Base-by-base conservation (phyloP, 2,113 vertebrate species). In the Seriola quinqueradiata region DNA sequence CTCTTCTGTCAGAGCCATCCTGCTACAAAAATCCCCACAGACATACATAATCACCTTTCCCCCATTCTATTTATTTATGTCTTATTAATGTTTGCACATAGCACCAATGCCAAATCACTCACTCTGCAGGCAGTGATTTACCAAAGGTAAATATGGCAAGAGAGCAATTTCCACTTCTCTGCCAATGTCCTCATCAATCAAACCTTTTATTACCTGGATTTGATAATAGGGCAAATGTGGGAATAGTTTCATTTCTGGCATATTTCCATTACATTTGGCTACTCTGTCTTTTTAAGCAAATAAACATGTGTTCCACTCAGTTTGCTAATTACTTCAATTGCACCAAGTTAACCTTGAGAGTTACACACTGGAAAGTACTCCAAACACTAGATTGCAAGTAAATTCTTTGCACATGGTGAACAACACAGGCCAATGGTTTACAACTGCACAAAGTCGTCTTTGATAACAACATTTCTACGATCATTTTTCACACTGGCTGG, bases 31-130 rank as follows among this genome's bases (percentile, higher is more conserved):
- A 87, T 81, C 84, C 83, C 80, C 57, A 48, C 70, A 86, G 85
- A 85, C 66, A 54, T 50, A 70, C 50, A 77, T 86, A 92, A 89
- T 90, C 88, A 91, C 86, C 86, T 92, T 87, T 70, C 81, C 78
- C 87, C 80, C 68, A n/a, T 84, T 86, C 72, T 84, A 81, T 90
- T 81, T 90, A 87, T 93, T 90, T 88, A 83, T 82, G 70, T 86
- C 81, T 86, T 90, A 85, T 89, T 86, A 90, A 75, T 90, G 82
- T 89, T 89, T 86, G 81, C 55, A 46, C 42, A 87, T 79, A 80
- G 66, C 79, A 86, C 79, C 68, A 73, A 89, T 73, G 79, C 84
- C 84, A 90, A 84, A 85, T 90, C 32, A 34, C 28, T 90, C 71
- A 81, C 70, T 83, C 76, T 54, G 75, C 83, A 64, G 75, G 78